Percentiles rank a stretch among this genome's conserved stretches.
Conservation (phyloP, 2,888 invertebrate species). For the Drosophila borealis region DNA sequence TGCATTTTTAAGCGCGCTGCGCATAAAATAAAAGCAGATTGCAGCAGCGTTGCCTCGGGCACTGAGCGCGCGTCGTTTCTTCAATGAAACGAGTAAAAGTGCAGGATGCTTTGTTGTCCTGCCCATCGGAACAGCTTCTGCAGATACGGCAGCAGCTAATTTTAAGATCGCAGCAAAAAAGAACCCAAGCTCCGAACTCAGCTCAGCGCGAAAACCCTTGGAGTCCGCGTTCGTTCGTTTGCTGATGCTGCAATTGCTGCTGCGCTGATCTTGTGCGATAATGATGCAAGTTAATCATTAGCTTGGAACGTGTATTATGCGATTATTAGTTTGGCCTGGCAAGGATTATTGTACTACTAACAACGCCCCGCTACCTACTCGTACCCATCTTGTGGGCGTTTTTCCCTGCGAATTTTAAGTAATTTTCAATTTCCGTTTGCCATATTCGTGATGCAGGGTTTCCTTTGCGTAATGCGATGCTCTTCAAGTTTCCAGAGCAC, state of each 20-base stretch:
- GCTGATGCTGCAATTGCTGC: constrained; percentile 34
- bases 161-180: constrained; percentile 47
- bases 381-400: constrained; percentile 63
- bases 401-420: constrained; percentile 58
- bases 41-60: constrained; percentile 58
- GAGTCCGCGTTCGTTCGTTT: constrained; percentile 17
- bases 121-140: constrained; percentile 82
- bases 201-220: constrained; percentile 15
- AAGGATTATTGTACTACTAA: constrained; percentile 54
- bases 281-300: constrained; percentile 83
- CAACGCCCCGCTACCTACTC: constrained; percentile 30
- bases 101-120: constrained; percentile 80
- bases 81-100: constrained; percentile 80
- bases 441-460: constrained; percentile 25
- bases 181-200: constrained; percentile 21
- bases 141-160: constrained; percentile 84
- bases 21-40: constrained; percentile 80
- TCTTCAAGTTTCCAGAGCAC: constrained; percentile 47
- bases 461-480: constrained; percentile 60
- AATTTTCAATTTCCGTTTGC: constrained; percentile 78
- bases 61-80: constrained; percentile 63
- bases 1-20: constrained; percentile 79
- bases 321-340: constrained; percentile 72
- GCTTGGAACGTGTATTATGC: constrained; percentile 81
- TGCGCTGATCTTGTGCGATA: constrained; percentile 77